These are phyloP conservation scores for Chloebia gouldiae DNA, from an alignment of 2,113 vertebrate genomes.

Conservation along the genomic window DNA sequence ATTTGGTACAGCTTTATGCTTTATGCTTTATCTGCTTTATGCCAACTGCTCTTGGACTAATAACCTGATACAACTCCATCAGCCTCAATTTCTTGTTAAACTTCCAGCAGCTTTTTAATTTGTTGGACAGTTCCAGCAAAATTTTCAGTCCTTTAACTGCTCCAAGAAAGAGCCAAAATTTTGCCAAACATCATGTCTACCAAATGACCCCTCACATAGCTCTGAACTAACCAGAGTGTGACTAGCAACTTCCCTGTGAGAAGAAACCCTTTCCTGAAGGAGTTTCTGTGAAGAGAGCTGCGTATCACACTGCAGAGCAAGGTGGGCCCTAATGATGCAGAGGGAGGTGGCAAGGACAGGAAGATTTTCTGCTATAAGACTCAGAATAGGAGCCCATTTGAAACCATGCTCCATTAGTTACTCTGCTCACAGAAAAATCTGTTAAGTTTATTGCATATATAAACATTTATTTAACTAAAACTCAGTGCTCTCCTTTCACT, in stretches of 20 bases:
- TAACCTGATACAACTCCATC: not conserved
- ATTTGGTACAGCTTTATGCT: not conserved
- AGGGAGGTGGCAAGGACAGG: not conserved
- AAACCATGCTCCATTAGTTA: not conserved
- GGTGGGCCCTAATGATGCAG: fast-evolving
- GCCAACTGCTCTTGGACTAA: not conserved
- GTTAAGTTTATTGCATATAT: not conserved
- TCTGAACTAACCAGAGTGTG: not conserved
- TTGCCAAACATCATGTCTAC: not conserved
- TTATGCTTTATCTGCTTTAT: not conserved
- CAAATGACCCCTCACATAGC: fast-evolving
- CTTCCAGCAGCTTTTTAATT: not conserved
- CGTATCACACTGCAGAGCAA: fast-evolving
- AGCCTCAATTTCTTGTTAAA: not conserved
- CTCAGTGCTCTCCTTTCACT: not conserved
- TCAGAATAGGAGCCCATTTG: not conserved
- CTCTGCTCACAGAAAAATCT: not conserved
- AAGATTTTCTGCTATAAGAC: not conserved
- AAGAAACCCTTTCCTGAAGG: not conserved
- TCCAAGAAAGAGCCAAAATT: not conserved
- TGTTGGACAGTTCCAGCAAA: not conserved
- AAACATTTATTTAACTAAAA: not conserved
- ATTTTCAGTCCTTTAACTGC: not conserved
- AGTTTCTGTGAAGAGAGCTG: not conserved
- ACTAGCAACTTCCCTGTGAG: not conserved